These are phyloP conservation scores for Embiotoca jacksoni DNA, from an alignment of 2,113 vertebrate genomes.

Conservation along the genomic window DNA sequence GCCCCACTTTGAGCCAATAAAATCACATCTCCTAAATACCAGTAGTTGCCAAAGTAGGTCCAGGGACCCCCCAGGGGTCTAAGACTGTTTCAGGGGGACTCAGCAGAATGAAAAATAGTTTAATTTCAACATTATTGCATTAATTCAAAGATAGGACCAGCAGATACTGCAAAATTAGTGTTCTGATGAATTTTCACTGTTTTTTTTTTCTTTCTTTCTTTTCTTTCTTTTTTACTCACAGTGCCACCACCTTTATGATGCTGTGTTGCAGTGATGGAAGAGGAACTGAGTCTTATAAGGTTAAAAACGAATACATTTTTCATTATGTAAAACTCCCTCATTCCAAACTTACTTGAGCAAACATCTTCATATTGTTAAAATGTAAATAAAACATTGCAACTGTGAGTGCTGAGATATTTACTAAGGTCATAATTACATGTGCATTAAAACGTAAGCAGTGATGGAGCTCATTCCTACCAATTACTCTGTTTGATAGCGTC, in stretches of 20 bases:
- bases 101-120: slow-evolving; percentile 59
- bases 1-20: slow-evolving; percentile 70
- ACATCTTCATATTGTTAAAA: too few relatives aligned
- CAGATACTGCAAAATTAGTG: slow-evolving; percentile 15
- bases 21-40: slow-evolving; percentile 60
- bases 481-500: too few relatives aligned
- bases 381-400: too few relatives aligned
- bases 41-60: slow-evolving; percentile 65
- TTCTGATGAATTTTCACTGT: slow-evolving; percentile 19
- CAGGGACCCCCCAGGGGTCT: slow-evolving; percentile 51
- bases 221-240: too few relatives aligned
- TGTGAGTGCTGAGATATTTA: too few relatives aligned
- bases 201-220: slow-evolving; percentile 8
- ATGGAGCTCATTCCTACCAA: too few relatives aligned
- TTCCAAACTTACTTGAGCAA: too few relatives aligned
- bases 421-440: too few relatives aligned
- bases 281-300: too few relatives aligned
- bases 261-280: background rate
- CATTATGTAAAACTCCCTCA: too few relatives aligned
- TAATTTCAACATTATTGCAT: slow-evolving; percentile 42
- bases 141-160: slow-evolving; percentile 40
- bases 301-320: too few relatives aligned
- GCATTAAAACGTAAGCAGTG: too few relatives aligned
- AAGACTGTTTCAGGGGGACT: slow-evolving; percentile 42
- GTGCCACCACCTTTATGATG: background rate